These are phyloP conservation scores for Drosophila mayaguana DNA, from an alignment of 2,888 invertebrate species.

Conservation along the genomic window DNA sequence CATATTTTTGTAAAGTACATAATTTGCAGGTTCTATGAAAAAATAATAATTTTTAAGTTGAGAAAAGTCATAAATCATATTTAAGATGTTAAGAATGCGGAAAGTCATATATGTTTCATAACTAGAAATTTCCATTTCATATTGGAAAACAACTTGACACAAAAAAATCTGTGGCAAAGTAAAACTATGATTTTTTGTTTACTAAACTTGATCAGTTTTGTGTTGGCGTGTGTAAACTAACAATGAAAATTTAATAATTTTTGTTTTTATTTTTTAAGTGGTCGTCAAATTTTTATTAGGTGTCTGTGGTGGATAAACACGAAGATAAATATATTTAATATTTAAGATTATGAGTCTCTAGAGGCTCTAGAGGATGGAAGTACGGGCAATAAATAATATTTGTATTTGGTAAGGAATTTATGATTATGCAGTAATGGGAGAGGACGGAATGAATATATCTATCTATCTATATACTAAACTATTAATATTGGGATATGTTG, in stretches of 20 bases:
- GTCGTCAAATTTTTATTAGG: not conserved
- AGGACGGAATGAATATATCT: too few species aligned
- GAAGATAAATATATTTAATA: not conserved
- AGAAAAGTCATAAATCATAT: too few species aligned
- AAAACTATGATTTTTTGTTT: not conserved
- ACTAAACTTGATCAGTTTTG: not conserved
- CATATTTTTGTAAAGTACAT: too few species aligned
- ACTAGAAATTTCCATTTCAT: too few species aligned
- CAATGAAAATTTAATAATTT: not conserved
- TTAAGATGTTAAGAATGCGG: too few species aligned
- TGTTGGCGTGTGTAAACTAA: constrained; percentile 2
- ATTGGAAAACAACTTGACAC: too few species aligned
- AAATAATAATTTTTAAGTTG: too few species aligned
- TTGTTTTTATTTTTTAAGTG: not conserved
- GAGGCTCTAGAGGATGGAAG: not conserved
- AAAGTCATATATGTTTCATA: too few species aligned
- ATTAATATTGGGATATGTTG: too few species aligned
- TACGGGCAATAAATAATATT: not conserved
- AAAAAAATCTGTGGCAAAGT: too few species aligned
- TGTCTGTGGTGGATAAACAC: not conserved
- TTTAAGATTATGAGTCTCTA: not conserved
- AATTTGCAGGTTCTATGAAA: too few species aligned
- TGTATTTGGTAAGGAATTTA: not conserved
- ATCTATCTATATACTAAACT: too few species aligned
- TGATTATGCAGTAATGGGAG: not conserved